These are phyloP conservation scores for Cremastinae sp. DNA, from an alignment of 2,888 invertebrate genomes.

Conservation along the genomic window DNA sequence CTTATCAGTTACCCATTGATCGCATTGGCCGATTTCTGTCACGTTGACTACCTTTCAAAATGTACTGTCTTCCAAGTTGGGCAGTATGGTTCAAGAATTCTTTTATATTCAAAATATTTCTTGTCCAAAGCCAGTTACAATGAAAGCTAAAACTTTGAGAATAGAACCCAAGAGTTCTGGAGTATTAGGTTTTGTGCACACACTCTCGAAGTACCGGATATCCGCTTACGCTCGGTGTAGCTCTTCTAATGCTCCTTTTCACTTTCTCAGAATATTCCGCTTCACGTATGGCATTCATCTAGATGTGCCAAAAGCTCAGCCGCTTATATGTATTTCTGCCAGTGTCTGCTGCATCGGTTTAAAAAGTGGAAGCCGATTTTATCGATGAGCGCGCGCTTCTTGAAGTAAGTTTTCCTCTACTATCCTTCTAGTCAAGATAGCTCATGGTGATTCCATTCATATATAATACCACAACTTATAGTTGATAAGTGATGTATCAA, in stretches of 20 bases:
- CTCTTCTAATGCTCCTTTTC: slow-evolving; percentile 1
- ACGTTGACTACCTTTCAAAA: neutral
- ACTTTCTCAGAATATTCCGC: neutral
- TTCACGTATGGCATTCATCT: neutral
- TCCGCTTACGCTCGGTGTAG: slow-evolving; percentile 9
- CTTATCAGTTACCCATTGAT: neutral
- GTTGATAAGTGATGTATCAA: slow-evolving; percentile 2
- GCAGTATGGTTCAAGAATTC: neutral
- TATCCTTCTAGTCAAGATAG: no score
- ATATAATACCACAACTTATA: neutral
- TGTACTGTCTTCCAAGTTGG: neutral
- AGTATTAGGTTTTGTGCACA: neutral
- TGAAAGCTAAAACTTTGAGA: neutral
- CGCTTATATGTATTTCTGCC: neutral
- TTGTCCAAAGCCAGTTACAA: neutral
- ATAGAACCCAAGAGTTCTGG: neutral
- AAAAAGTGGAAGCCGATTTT: no score
- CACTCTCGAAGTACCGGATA: neutral
- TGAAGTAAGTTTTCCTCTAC: no score
- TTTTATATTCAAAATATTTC: neutral
- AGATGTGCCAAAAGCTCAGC: neutral
- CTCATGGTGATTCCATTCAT: no score
- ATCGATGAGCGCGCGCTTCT: no score
- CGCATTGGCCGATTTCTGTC: slow-evolving; percentile 9
- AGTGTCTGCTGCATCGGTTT: neutral